Conservation (phyloP, 2,888 invertebrate genomes). For the Euclidia mi region DNA sequence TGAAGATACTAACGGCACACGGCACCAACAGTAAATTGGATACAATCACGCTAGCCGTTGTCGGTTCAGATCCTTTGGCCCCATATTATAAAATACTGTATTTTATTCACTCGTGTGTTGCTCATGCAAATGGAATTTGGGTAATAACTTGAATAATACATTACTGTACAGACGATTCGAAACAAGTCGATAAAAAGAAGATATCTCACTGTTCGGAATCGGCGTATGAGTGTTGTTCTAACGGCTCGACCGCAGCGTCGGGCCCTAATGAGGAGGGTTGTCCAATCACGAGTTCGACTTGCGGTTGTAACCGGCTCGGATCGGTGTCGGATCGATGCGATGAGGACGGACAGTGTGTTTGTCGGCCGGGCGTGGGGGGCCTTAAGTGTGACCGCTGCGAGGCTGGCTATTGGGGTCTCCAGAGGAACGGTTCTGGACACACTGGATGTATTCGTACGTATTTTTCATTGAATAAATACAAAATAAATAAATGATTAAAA, state of each 20-base stretch:
- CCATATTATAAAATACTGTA: constrained; percentile 65
- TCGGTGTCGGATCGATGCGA: constrained; percentile 95
- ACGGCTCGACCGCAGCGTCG: constrained; percentile 92
- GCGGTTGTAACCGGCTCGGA: constrained; percentile 96
- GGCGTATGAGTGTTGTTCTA: constrained; percentile 94
- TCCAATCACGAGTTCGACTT: constrained; percentile 91
- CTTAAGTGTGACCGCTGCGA: constrained; percentile 96
- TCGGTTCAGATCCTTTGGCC: constrained; percentile 75
- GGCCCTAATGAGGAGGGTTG: constrained; percentile 95
- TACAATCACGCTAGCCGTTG: constrained; percentile 82
- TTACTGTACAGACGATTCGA: constrained; percentile 75
- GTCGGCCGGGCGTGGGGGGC: constrained; percentile 97
- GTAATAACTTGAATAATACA: constrained; percentile 21
- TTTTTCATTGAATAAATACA: not conserved
- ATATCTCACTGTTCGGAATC: constrained; percentile 75
- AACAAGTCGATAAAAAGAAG: constrained; percentile 78
- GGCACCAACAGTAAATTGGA: constrained; percentile 80
- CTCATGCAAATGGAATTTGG: constrained; percentile 39
- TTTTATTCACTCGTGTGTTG: constrained; percentile 54
- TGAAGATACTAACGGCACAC: constrained; percentile 80
- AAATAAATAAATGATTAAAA: not conserved
- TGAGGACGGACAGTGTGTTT: constrained; percentile 94
- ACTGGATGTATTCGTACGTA: constrained; percentile 94
- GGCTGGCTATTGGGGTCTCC: constrained; percentile 97
- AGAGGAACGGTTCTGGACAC: constrained; percentile 93